Conservation (phyloP, 2,888 invertebrate genomes). For the Pachydiplax longipennis region DNA sequence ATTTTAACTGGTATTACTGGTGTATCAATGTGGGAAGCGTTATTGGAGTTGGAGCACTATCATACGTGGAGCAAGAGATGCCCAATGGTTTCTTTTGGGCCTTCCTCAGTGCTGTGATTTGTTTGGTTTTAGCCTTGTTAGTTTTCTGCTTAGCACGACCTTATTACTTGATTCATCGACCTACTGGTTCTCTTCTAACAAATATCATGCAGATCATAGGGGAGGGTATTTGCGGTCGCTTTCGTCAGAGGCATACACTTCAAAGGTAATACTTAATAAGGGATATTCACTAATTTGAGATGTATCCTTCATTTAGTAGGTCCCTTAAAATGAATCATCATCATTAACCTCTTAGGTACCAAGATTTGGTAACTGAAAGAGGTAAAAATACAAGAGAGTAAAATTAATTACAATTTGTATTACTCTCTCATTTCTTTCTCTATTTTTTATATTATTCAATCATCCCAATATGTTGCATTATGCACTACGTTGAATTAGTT, state of each 20-base stretch:
- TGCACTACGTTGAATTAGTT: too few species aligned
- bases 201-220: constrained; percentile 57
- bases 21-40: constrained; percentile 61
- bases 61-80: constrained; percentile 59
- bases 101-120: constrained; percentile 56
- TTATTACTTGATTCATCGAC: constrained; percentile 56
- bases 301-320: neutral
- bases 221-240: constrained; percentile 54
- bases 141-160: constrained; percentile 57
- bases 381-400: too few species aligned
- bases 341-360: neutral
- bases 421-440: too few species aligned
- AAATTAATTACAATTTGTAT: too few species aligned
- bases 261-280: constrained; percentile 48
- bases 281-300: neutral
- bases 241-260: constrained; percentile 50
- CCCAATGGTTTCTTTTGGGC: constrained; percentile 58
- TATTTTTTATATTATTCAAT: too few species aligned
- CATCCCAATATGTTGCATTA: too few species aligned
- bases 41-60: constrained; percentile 58
- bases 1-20: constrained; percentile 63
- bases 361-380: too few species aligned
- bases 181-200: constrained; percentile 58
- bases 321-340: neutral
- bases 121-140: constrained; percentile 56